A percentile compares a stretch with the other conserved stretches of the same genome.
Evolutionary conservation across 2,888 invertebrate genomes (phyloP).

Genomic region (Nemapogon koenigi): DNA sequence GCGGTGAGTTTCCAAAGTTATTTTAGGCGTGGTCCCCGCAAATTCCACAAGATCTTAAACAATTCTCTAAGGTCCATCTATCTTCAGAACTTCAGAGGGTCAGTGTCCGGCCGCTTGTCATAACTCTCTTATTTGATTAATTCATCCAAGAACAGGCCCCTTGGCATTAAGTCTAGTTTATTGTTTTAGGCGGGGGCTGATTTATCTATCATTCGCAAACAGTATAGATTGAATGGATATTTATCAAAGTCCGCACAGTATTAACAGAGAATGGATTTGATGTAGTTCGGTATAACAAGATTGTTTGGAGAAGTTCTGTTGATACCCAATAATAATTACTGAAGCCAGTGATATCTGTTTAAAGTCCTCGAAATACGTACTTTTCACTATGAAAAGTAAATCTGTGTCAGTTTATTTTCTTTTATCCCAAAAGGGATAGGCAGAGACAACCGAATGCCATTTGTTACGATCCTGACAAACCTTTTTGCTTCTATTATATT

Average conservation of each 20-base stretch:
- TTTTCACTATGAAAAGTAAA: too few species aligned
- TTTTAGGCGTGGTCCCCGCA: conserved; percentile 7
- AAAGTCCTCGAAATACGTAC: too few species aligned
- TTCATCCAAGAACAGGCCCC: conserved; percentile 6
- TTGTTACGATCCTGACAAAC: too few species aligned
- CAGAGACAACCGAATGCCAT: too few species aligned
- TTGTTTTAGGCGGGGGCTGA: conserved; percentile 9
- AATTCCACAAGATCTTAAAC: conserved; percentile 8
- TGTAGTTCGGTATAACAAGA: too few species aligned
- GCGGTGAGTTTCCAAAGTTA: conserved; percentile 4
- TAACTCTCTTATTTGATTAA: conserved; percentile 10
- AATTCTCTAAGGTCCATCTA: conserved; percentile 8
- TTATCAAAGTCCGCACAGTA: conserved; percentile 4
- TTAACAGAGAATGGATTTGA: background rate
- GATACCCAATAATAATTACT: too few species aligned
- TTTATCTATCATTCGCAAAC: conserved; percentile 7
- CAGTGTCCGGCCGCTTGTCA: conserved; percentile 8
- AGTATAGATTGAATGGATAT: conserved; percentile 6
- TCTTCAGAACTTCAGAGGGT: conserved; percentile 7
- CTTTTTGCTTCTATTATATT: too few species aligned
- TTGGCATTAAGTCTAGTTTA: conserved; percentile 9
- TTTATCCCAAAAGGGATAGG: too few species aligned
- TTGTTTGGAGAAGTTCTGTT: too few species aligned
- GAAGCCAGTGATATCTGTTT: too few species aligned
- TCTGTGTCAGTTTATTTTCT: too few species aligned